Evolutionary conservation across 2,888 invertebrate genomes (phyloP).

Genomic region (Eristalis intricaria): DNA sequence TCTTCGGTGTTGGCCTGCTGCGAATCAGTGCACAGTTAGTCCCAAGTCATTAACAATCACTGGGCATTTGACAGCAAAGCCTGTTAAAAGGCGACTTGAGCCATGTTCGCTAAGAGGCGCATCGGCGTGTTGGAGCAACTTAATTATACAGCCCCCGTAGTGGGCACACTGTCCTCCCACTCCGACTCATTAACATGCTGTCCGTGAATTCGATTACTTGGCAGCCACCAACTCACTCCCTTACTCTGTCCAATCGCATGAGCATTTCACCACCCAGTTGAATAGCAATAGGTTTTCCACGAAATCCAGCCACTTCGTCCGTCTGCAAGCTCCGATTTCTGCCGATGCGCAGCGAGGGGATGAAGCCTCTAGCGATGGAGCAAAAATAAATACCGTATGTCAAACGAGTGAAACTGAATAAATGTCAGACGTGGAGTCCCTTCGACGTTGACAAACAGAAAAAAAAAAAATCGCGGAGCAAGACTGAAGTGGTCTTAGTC

Average conservation of each 20-base stretch:
- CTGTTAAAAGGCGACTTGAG: not conserved
- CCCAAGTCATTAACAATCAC: slow-evolving; percentile 42
- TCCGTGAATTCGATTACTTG: slow-evolving; percentile 57
- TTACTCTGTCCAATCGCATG: not conserved
- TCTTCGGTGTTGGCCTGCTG: not conserved
- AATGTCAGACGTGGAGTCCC: too few species aligned
- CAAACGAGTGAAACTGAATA: not conserved
- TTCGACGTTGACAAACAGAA: not conserved
- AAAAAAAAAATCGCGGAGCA: not conserved
- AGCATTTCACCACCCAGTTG: not conserved
- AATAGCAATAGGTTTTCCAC: not conserved
- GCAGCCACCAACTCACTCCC: not conserved
- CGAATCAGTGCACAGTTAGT: slow-evolving; percentile 29
- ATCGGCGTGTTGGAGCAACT: slow-evolving; percentile 45
- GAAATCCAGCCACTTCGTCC: slow-evolving; percentile 35
- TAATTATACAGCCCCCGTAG: slow-evolving; percentile 51
- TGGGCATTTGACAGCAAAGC: slow-evolving; percentile 32
- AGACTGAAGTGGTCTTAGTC: not conserved
- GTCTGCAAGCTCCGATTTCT: slow-evolving; percentile 36
- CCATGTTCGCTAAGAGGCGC: not conserved
- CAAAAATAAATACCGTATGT: slow-evolving; percentile 35
- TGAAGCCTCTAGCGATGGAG: not conserved
- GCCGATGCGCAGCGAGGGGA: not conserved
- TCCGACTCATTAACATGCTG: slow-evolving; percentile 56
- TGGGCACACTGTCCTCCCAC: slow-evolving; percentile 37